Conservation (phyloP, 2,797 vertebrate species). For the Dryobates pubescens region DNA sequence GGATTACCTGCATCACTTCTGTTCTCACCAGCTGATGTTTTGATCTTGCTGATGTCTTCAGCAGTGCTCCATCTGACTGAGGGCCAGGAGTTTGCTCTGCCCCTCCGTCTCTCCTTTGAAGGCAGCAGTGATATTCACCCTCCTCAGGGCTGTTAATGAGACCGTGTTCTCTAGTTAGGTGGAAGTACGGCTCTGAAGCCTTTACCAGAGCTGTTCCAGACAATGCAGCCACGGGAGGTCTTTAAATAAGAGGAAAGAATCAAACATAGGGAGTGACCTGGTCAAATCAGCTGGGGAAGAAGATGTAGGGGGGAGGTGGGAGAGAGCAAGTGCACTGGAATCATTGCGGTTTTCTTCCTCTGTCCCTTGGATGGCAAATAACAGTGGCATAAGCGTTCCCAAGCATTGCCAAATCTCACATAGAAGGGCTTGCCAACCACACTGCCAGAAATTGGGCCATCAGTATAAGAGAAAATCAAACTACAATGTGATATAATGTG, state of each 20-base stretch:
- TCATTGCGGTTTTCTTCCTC: not conserved
- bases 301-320: not conserved
- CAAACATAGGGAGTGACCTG: constrained; percentile 23
- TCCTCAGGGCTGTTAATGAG: not conserved
- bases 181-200: constrained; percentile 1
- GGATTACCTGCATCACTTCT: not conserved
- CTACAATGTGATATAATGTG: not conserved
- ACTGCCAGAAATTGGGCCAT: not conserved
- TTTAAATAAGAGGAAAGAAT: not conserved
- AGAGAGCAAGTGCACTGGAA: not conserved
- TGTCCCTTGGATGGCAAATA: not conserved
- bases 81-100: not conserved
- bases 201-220: constrained; percentile 25
- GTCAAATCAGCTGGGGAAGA: constrained; percentile 4
- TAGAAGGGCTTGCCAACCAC: not conserved
- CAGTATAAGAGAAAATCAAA: not conserved
- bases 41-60: not conserved
- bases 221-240: not conserved
- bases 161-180: not conserved
- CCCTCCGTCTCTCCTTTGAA: not conserved
- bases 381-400: not conserved
- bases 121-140: not conserved
- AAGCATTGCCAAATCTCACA: not conserved
- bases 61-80: not conserved
- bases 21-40: not conserved